Evolutionary conservation across 2,888 invertebrate genomes (phyloP).

Genomic region (Prenolepis imparis): DNA sequence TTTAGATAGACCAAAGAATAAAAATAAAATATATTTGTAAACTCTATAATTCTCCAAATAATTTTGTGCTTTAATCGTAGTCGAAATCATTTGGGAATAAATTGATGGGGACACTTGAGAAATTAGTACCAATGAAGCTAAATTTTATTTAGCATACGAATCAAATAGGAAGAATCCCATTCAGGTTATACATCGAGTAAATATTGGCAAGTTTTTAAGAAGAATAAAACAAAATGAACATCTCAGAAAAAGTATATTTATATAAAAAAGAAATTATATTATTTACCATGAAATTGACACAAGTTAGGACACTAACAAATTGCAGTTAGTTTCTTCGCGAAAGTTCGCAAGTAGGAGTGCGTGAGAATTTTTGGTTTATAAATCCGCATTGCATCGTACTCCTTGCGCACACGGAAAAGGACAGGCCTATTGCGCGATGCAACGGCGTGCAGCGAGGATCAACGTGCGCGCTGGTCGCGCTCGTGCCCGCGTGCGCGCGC

Average conservation of each 20-base stretch:
- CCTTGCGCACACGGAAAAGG: constrained; percentile 21
- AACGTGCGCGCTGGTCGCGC: constrained; percentile 54
- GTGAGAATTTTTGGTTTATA: constrained; percentile 13
- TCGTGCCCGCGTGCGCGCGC: constrained; percentile 50
- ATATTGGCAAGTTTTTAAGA: background rate
- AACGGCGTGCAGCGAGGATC: constrained; percentile 49
- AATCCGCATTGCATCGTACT: constrained; percentile 3
- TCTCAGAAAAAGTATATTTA: background rate
- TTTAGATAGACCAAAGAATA: background rate
- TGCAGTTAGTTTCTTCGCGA: background rate
- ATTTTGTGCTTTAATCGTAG: background rate
- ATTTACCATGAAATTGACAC: background rate
- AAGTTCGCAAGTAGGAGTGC: constrained; percentile 8
- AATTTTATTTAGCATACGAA: background rate
- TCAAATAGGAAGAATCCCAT: no score
- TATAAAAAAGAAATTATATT: background rate
- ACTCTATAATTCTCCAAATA: background rate
- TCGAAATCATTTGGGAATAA: no score
- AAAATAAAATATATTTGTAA: background rate
- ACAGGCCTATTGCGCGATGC: constrained; percentile 33
- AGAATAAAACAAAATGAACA: background rate
- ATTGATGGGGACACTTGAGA: no score
- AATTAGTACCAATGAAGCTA: no score
- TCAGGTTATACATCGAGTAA: background rate
- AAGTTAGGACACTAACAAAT: background rate